Percentiles rank a stretch among this genome's conserved stretches.
phyloP scores from a whole-genome alignment of 1,140 invertebrate genomes.

The Calliopsis andreniformis region DNA sequence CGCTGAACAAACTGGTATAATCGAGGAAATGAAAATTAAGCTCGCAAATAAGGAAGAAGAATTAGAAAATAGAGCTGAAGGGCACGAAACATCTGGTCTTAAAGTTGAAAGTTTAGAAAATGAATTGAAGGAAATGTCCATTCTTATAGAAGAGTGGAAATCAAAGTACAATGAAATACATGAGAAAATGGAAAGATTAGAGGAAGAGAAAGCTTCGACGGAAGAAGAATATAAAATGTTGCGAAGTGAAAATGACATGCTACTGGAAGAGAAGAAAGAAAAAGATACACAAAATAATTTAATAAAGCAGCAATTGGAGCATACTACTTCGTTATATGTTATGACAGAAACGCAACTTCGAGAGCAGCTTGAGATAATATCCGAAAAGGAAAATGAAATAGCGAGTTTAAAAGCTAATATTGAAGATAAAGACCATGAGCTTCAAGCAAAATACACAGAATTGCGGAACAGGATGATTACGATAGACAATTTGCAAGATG shows the following conservation, averaged over 20 bases:
- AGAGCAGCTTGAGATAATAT: slow-evolving; percentile 26
- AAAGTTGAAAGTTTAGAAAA: slow-evolving; percentile 63
- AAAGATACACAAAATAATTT: slow-evolving; percentile 54
- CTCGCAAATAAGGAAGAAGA: slow-evolving; percentile 69
- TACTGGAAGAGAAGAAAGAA: slow-evolving; percentile 54
- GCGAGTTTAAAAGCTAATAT: slow-evolving; percentile 52
- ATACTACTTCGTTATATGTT: slow-evolving; percentile 63
- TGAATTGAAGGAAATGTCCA: slow-evolving; percentile 69
- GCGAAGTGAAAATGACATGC: slow-evolving; percentile 52
- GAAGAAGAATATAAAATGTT: slow-evolving; percentile 60
- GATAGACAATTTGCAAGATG: slow-evolving; percentile 68
- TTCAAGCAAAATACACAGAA: slow-evolving; percentile 75
- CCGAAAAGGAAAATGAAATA: slow-evolving; percentile 66
- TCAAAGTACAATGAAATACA: slow-evolving; percentile 73
- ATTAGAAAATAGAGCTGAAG: slow-evolving; percentile 59
- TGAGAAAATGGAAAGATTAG: slow-evolving; percentile 65
- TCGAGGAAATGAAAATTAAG: slow-evolving; percentile 75
- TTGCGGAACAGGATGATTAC: slow-evolving; percentile 66
- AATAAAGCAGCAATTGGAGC: slow-evolving; percentile 77
- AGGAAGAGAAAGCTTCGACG: slow-evolving; percentile 65
- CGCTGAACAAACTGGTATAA: slow-evolving; percentile 76
- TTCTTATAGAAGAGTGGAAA: slow-evolving; percentile 76
- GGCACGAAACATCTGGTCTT: slow-evolving; percentile 47
- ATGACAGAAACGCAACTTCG: slow-evolving; percentile 61
- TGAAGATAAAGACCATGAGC: slow-evolving; percentile 81